phyloP scores from a whole-genome alignment of 2,888 invertebrate genomes.

The Harpalus rubripes region DNA sequence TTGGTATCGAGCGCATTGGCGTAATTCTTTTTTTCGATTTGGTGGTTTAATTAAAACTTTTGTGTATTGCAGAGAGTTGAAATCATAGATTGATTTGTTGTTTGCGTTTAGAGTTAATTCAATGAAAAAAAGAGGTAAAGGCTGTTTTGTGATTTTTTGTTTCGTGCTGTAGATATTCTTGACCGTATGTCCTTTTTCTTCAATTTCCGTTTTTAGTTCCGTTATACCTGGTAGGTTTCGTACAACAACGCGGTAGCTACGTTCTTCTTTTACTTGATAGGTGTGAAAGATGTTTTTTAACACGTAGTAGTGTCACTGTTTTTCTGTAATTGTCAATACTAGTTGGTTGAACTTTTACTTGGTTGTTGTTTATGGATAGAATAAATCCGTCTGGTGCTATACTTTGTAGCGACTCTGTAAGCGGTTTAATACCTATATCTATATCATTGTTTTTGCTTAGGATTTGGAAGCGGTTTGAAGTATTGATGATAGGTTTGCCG shows the following conservation, averaged over 20 bases:
- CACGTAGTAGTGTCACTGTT: no score
- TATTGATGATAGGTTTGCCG: no score
- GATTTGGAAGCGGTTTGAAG: no score
- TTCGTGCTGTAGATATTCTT: background rate
- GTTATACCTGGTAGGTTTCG: background rate
- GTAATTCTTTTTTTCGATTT: slow-evolving; percentile 1
- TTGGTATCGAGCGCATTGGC: background rate
- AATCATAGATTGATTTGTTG: background rate
- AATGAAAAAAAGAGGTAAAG: background rate
- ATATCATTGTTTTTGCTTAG: no score
- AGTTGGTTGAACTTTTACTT: no score
- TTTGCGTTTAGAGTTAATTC: background rate
- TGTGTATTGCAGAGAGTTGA: background rate
- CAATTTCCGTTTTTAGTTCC: background rate
- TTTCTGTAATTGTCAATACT: no score
- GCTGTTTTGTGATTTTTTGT: slow-evolving; percentile 8
- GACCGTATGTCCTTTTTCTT: background rate
- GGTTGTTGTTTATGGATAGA: no score
- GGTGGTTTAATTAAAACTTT: background rate
- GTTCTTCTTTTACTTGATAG: no score
- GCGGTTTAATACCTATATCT: no score
- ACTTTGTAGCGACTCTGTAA: no score
- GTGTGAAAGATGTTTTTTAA: no score
- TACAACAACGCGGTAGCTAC: background rate
- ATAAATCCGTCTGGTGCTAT: no score